Conservation (phyloP, 2,797 vertebrate genomes). For the Masticophis lateralis region DNA sequence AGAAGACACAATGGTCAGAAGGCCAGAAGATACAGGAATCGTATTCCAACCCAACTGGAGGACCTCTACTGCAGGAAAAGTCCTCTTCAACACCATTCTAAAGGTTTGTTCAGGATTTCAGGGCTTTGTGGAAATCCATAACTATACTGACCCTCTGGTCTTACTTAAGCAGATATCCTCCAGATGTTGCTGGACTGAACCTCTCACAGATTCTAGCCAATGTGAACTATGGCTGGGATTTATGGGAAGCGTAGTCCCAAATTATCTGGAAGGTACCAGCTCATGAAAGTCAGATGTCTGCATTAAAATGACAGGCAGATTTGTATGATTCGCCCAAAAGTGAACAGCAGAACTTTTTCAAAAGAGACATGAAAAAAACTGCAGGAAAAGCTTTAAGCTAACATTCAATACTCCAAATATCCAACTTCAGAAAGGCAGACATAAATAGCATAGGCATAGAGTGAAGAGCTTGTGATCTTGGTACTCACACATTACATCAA, state of each 20-base stretch:
- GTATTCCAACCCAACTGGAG: not conserved
- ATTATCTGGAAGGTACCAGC: not conserved
- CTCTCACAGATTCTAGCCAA: not conserved
- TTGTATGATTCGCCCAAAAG: not conserved
- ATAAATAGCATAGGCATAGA: rapidly evolving
- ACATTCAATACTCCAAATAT: not conserved
- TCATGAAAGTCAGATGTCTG: not conserved
- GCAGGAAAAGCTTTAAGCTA: not conserved
- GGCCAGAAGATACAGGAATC: not conserved
- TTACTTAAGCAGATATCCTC: not conserved
- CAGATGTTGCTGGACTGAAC: not conserved
- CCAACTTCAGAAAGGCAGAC: not conserved
- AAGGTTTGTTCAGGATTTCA: not conserved
- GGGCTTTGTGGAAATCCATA: not conserved
- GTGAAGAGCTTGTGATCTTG: not conserved
- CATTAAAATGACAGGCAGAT: not conserved
- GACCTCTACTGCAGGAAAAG: not conserved
- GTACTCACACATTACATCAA: slow-evolving; percentile 96
- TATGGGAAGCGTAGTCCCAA: not conserved
- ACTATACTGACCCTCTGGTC: not conserved
- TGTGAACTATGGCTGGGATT: not conserved
- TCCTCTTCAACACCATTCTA: not conserved
- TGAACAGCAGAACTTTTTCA: not conserved
- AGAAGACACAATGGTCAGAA: not conserved
- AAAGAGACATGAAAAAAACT: not conserved